phyloP scores from a whole-genome alignment of 2,888 invertebrate species.

The Arrhopalites spinosus region DNA sequence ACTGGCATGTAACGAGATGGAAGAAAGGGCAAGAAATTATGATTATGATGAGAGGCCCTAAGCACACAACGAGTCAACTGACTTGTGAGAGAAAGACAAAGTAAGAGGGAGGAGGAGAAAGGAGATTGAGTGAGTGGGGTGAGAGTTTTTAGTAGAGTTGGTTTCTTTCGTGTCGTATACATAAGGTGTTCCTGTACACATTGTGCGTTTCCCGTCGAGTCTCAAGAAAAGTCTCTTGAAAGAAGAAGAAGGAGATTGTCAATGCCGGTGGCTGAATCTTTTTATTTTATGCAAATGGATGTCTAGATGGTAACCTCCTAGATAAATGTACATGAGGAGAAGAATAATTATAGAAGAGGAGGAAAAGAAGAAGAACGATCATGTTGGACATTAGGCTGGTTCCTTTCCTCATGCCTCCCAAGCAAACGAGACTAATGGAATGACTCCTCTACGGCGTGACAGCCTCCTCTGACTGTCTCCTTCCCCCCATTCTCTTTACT shows the following conservation, averaged over 20 bases:
- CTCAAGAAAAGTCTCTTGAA: background rate
- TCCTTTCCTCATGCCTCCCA: slow-evolving; percentile 20
- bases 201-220: background rate
- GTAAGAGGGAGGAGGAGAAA: background rate
- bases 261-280: slow-evolving; percentile 23
- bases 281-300: slow-evolving; percentile 38
- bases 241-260: slow-evolving; percentile 5
- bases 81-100: background rate
- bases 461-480: background rate
- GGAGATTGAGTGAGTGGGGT: background rate
- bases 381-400: slow-evolving; percentile 32
- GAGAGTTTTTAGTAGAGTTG: background rate
- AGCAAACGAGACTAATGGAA: slow-evolving; percentile 36
- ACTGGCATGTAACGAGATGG: no score
- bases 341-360: slow-evolving; percentile 21
- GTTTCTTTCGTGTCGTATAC: background rate
- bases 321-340: slow-evolving; percentile 22
- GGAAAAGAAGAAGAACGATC: slow-evolving; percentile 11
- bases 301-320: slow-evolving; percentile 6
- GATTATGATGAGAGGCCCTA: no score
- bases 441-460: slow-evolving; percentile 29
- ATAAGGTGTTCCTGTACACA: background rate
- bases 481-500: background rate
- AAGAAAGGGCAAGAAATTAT: no score
- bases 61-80: no score